Evolutionary conservation across 2,113 vertebrate species (phyloP).

Genomic region (Eonycteris spelaea): DNA sequence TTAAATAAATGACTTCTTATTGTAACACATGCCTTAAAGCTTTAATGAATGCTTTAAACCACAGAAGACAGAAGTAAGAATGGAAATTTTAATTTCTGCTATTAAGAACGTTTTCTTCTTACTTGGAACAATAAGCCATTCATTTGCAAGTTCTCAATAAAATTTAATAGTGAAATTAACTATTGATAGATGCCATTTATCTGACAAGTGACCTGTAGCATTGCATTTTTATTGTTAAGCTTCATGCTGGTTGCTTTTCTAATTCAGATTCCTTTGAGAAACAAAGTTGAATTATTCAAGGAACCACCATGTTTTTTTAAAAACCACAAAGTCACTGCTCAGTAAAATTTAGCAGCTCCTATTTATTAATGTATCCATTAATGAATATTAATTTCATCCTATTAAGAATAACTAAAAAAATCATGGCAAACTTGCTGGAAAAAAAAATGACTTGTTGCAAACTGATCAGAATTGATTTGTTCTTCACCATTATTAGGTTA

Average conservation of each 20-base stretch:
- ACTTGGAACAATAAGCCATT: not conserved
- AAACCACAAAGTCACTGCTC: not conserved
- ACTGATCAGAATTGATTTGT: not conserved
- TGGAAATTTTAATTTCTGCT: slow-evolving; percentile 30
- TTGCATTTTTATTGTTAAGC: not conserved
- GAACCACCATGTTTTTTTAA: not conserved
- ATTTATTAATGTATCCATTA: not conserved
- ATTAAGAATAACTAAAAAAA: not conserved
- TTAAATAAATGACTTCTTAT: not conserved
- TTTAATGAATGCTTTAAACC: slow-evolving; percentile 5
- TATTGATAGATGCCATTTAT: not conserved
- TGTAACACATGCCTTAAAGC: not conserved
- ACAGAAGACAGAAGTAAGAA: not conserved
- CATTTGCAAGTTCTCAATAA: not conserved
- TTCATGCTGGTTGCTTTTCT: not conserved
- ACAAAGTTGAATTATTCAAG: slow-evolving; percentile 4
- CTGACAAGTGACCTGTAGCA: not conserved
- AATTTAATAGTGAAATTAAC: slow-evolving; percentile 2
- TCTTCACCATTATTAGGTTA: not conserved
- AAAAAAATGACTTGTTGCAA: slow-evolving; percentile 1
- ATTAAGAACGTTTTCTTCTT: not conserved
- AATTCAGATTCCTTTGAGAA: not conserved
- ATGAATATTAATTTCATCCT: not conserved
- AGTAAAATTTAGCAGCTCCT: not conserved
- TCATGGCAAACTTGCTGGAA: not conserved